Conservation (phyloP, 2,888 invertebrate genomes). For the Gandaritis pyraliata region DNA sequence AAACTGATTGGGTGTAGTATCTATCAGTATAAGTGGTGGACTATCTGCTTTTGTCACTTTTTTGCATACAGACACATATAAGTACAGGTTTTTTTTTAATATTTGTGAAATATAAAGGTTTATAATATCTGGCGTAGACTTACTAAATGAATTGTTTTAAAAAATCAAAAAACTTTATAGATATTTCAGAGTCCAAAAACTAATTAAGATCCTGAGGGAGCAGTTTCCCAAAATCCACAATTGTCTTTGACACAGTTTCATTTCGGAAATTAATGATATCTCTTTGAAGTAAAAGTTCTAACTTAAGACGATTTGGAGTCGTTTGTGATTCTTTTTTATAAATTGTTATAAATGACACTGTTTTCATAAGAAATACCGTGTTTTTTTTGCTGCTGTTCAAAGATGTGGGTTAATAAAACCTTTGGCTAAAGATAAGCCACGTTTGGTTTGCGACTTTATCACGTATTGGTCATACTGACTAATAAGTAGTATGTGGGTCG, state of each 20-base stretch:
- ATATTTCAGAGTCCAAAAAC: conserved; percentile 8
- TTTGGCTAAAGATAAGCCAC: no score
- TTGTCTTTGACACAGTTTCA: conserved; percentile 33
- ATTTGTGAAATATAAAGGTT: no score
- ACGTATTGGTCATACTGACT: no score
- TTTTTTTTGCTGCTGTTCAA: not conserved
- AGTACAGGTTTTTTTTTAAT: no score
- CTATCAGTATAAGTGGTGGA: no score
- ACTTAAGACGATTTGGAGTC: conserved; percentile 25
- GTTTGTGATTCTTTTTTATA: conserved; percentile 5
- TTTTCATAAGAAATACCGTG: conserved; percentile 3
- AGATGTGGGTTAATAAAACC: no score
- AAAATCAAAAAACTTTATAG: conserved; percentile 1
- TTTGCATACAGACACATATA: no score
- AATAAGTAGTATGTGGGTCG: no score
- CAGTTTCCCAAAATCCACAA: conserved; percentile 15
- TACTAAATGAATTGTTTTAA: not conserved
- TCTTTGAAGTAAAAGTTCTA: conserved; percentile 23
- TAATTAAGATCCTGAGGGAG: conserved; percentile 12
- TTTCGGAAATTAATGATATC: conserved; percentile 33
- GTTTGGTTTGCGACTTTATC: no score
- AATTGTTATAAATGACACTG: conserved; percentile 9
- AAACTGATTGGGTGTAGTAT: no score
- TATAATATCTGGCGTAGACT: no score
- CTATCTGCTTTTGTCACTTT: no score